Conservation (phyloP, 2,113 vertebrate species). For the Fregata magnificens region DNA sequence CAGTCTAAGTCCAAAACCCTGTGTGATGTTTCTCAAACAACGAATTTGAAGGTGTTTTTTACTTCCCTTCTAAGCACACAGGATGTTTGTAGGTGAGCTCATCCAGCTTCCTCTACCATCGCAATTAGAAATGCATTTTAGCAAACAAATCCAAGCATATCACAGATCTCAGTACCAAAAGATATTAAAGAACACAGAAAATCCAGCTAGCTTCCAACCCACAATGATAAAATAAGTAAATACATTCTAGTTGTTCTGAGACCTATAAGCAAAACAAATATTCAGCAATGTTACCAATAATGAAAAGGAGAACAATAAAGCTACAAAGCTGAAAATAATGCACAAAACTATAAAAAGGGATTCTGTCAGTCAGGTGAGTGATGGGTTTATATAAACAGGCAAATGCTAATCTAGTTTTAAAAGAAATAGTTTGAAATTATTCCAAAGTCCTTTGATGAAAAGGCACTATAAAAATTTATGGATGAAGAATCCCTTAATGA, state of each 20-base stretch:
- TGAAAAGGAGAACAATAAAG: not conserved
- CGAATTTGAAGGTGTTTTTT: not conserved
- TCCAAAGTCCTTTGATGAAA: not conserved
- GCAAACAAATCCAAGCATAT: not conserved
- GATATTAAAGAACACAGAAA: not conserved
- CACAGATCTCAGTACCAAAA: not conserved
- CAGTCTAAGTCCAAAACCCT: not conserved
- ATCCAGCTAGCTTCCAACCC: not conserved
- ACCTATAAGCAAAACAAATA: not conserved
- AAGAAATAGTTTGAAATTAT: not conserved
- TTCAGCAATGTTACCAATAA: not conserved
- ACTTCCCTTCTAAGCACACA: not conserved
- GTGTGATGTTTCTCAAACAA: not conserved
- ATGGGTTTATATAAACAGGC: not conserved
- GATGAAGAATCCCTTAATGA: not conserved
- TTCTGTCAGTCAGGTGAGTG: not conserved
- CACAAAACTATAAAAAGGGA: not conserved
- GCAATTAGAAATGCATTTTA: not conserved
- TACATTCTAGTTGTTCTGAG: not conserved
- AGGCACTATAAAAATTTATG: not conserved
- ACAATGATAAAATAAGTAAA: not conserved
- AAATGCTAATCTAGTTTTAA: not conserved
- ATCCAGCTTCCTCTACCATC: not conserved
- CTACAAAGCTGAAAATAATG: not conserved
- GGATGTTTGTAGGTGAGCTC: not conserved